Conservation (phyloP, 2,113 vertebrate genomes). For the Oenanthe melanoleuca region DNA sequence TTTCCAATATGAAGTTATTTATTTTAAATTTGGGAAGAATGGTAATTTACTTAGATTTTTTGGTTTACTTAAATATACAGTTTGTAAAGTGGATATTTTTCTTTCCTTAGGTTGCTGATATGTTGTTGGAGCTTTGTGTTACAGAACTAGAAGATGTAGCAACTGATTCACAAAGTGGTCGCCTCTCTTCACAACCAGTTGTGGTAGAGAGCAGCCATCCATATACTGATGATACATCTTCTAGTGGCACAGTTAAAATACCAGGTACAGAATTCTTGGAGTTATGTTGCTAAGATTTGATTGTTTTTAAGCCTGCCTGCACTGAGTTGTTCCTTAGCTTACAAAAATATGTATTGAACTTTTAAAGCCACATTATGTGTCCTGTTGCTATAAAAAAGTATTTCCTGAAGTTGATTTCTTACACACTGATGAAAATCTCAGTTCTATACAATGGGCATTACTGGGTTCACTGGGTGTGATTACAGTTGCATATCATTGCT, state of each 20-base stretch:
- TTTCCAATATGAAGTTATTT: neutral
- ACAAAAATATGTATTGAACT: neutral
- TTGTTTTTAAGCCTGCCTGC: neutral
- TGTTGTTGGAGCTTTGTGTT: slow-evolving; percentile 94
- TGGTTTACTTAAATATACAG: neutral
- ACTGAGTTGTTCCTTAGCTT: neutral
- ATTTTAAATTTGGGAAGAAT: neutral
- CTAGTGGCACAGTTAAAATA: slow-evolving; percentile 96
- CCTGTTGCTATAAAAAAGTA: neutral
- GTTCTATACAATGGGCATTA: neutral
- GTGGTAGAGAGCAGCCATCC: slow-evolving; percentile 98
- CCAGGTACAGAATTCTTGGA: slow-evolving; percentile 80
- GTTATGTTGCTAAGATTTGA: neutral
- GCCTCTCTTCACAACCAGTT: slow-evolving; percentile 94
- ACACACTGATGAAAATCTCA: fast-evolving
- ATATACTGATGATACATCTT: slow-evolving; percentile 96
- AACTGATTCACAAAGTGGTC: slow-evolving; percentile 95
- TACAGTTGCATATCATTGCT: neutral
- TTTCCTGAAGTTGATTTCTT: neutral
- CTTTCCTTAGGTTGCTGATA: slow-evolving; percentile 88
- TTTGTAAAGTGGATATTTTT: neutral
- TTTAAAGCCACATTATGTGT: neutral
- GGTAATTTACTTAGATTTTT: neutral
- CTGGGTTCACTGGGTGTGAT: neutral
- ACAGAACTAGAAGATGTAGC: slow-evolving; percentile 97